Evolutionary conservation across 1,140 invertebrate species (phyloP), one percentile per base, ranked within the genome.

Genomic region (Drosophila trapezifrons): DNA sequence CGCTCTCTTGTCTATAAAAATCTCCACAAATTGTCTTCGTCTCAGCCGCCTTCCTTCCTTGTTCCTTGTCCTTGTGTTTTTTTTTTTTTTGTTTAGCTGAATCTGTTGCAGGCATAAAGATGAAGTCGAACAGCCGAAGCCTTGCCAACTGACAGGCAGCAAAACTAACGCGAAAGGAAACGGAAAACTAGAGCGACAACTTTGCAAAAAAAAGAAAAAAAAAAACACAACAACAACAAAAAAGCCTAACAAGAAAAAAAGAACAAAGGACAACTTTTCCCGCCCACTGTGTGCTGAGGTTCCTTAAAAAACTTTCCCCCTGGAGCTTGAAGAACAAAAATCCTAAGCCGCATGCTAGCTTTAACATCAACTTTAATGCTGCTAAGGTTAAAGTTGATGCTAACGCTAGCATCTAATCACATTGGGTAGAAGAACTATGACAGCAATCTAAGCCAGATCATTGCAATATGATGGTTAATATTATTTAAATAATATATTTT

Each of bases 141-240:
- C 18, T 20, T 58, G 25, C 35, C 22, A 29, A 8, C 55, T 64
- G 55, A 42, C 60, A 59, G 59, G 40, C 55, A 42, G 32, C 15
- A 22, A n/a, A 66, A 59, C 25, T 59, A 29, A 13, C 25, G 46
- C 27, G 20, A 60, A 52, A 15, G 62, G 25, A 66, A 67, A 67
- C 45, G 62, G 65, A 66, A 62, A 67, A 66, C 62, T 67, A 51
- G 65, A 67, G 62, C 62, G 35, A 42, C 43, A 67, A 65, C 62
- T 46, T 66, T 46, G 32, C 25, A 42, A 45, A 35, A 63, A 63
- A 20, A 13, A 20, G 6, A 25, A 22, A 25, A 8, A 3, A 1
- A 13, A 2, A 47, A n/a, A 10, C 27, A 10, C 29, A 32, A 3
- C 8, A 47, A 25, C 15, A 51, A 13, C 10, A 51, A 52, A 52